Evolutionary conservation across 1,140 invertebrate species (phyloP), one percentile per base, ranked within the genome.

Genomic region (Berghia stephanieae): DNA sequence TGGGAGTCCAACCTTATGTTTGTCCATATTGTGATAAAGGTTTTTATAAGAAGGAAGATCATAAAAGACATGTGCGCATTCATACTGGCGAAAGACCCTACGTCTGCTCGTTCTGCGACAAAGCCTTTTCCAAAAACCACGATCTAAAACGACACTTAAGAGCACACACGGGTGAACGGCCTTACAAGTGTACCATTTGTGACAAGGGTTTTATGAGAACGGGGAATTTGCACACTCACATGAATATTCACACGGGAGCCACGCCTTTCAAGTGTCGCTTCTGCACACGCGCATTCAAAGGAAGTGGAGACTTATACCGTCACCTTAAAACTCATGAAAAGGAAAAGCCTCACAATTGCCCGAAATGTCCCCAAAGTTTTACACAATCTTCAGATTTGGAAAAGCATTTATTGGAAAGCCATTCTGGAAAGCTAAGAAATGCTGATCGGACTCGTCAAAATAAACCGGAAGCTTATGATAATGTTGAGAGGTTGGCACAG

Each of bases 331-430:
- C 96, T 82, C 94, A 92, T 82, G 95, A 94, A 4, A 95, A 95
- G 0, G 95, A 96, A 86, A 95, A 96, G 87, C 95, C 95, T 18
- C 96, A 95, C 84, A 93, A 93, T 40, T 97, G 95, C 87, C 94
- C 96, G 91, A 94, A 93, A 52, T 97, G 95, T 88, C 95, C 93
- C 74, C 97, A 97, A 87, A 95, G 93, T 81, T 96, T 96, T 86
- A 96, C 96, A 88, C 95, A 96, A 89, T 92, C 95, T n/a, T n/a
- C n/a, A n/a, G n/a, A n/a, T n/a, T n/a, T n/a, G n/a, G n/a, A n/a
- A n/a, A n/a, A n/a, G n/a, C n/a, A n/a, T n/a, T n/a, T n/a, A n/a
- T n/a, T n/a, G n/a, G n/a, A n/a, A n/a, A n/a, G n/a, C n/a, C n/a
- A n/a, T n/a, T n/a, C n/a, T n/a, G n/a, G n/a, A n/a, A n/a, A n/a